phyloP scores from a whole-genome alignment of 1,140 invertebrate genomes.

The Heliconius hermathena region DNA sequence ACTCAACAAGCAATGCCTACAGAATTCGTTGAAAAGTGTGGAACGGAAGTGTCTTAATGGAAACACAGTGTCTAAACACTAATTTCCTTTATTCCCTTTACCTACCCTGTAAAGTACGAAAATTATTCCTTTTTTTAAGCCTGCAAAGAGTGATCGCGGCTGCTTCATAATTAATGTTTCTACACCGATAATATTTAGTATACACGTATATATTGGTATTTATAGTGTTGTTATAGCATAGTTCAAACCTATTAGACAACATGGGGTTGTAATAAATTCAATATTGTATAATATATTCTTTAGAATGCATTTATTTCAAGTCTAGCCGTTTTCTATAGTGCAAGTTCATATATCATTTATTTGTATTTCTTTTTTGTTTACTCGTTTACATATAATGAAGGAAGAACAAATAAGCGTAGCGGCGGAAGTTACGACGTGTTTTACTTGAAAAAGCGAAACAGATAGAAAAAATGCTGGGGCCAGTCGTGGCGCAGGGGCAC shows the following conservation, averaged over 20 bases:
- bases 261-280: conserved; percentile 1
- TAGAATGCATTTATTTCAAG: background rate
- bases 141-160: background rate
- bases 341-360: background rate
- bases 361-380: background rate
- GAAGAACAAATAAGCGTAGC: too few relatives aligned
- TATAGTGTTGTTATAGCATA: background rate
- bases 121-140: background rate
- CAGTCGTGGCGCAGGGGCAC: too few relatives aligned
- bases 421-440: too few relatives aligned
- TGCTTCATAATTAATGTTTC: background rate
- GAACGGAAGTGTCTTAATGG: too few relatives aligned
- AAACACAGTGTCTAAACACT: too few relatives aligned
- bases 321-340: background rate
- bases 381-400: too few relatives aligned
- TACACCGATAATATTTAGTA: background rate
- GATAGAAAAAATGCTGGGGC: too few relatives aligned
- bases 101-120: too few relatives aligned
- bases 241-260: background rate
- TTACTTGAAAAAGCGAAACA: too few relatives aligned
- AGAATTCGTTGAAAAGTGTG: too few relatives aligned
- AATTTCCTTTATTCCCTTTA: too few relatives aligned
- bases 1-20: too few relatives aligned
- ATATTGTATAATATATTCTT: background rate
- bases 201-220: background rate